A percentile compares a stretch with the other conserved stretches of the same genome.
phyloP scores from a whole-genome alignment of 2,797 vertebrate species.

The Synanceia verrucosa region DNA sequence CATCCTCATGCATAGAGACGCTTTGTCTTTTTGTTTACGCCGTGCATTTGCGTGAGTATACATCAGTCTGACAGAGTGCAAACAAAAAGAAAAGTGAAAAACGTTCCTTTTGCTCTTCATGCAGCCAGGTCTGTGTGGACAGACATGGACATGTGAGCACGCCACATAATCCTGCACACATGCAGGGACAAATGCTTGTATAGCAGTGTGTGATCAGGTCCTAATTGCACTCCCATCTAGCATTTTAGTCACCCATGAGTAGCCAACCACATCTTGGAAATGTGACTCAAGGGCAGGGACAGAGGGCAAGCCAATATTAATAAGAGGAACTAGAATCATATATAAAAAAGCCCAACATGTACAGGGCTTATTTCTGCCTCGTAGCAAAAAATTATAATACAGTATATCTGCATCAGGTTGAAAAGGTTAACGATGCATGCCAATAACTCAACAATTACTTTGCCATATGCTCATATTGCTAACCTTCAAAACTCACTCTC shows the following conservation, averaged over 20 bases:
- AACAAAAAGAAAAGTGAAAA: constrained; percentile 30
- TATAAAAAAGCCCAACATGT: background rate
- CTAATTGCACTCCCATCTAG: constrained; percentile 61
- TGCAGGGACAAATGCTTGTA: constrained; percentile 34
- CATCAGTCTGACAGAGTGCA: constrained; percentile 20
- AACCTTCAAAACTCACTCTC: constrained; percentile 7
- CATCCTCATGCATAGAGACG: constrained; percentile 46
- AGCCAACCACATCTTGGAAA: constrained; percentile 52
- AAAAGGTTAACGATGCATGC: constrained; percentile 18
- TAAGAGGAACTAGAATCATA: background rate
- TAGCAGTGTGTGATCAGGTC: constrained; percentile 57
- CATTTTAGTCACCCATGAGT: constrained; percentile 68
- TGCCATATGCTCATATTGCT: constrained; percentile 9
- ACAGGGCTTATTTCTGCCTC: background rate
- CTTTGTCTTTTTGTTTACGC: too few relatives aligned
- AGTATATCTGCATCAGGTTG: background rate
- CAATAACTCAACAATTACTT: constrained; percentile 9
- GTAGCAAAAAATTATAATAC: background rate
- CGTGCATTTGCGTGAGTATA: too few relatives aligned
- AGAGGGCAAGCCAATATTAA: background rate
- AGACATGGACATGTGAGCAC: background rate
- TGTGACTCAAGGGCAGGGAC: constrained; percentile 17
- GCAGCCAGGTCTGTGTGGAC: background rate
- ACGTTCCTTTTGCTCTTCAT: background rate
- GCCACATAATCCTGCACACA: background rate